Conservation (phyloP, 2,888 invertebrate species). For the Geophilus truncorum region DNA sequence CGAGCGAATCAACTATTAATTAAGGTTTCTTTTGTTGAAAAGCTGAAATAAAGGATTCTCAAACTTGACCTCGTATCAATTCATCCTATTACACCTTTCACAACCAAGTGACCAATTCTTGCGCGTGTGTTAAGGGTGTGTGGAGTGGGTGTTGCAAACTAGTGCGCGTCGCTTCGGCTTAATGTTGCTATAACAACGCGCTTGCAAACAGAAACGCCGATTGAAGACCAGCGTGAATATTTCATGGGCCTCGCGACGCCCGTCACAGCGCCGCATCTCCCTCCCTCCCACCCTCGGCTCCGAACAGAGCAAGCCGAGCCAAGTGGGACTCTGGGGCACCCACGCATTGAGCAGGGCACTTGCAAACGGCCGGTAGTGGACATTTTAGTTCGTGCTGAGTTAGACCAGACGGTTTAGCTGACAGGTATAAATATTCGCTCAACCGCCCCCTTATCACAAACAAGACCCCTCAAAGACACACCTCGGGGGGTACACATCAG, state of each 20-base stretch:
- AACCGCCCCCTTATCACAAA: not conserved
- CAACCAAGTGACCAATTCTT: conserved; percentile 4
- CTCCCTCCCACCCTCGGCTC: not conserved
- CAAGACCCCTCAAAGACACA: not conserved
- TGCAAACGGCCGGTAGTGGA: not conserved
- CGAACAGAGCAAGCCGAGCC: not conserved
- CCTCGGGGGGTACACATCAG: not conserved
- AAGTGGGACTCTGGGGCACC: conserved; percentile 19
- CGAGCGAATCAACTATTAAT: not conserved
- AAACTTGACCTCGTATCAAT: not conserved
- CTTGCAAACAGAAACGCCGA: conserved; percentile 25
- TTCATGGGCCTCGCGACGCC: conserved; percentile 19
- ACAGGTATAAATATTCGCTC: not conserved
- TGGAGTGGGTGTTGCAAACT: not conserved
- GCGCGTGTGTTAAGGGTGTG: not conserved
- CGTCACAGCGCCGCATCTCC: conserved; percentile 15
- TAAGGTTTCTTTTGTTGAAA: not conserved
- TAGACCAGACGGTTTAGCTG: not conserved
- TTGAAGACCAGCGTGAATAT: conserved; percentile 10
- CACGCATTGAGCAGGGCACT: not conserved
- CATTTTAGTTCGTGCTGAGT: not conserved
- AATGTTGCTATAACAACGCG: conserved; percentile 8
- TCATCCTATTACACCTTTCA: not conserved
- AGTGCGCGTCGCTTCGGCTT: not conserved
- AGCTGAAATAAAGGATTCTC: not conserved